These are phyloP conservation scores for Scolanthus callimorphus DNA, from an alignment of 92 coral and sea anemone genomes.

Conservation along the genomic window DNA sequence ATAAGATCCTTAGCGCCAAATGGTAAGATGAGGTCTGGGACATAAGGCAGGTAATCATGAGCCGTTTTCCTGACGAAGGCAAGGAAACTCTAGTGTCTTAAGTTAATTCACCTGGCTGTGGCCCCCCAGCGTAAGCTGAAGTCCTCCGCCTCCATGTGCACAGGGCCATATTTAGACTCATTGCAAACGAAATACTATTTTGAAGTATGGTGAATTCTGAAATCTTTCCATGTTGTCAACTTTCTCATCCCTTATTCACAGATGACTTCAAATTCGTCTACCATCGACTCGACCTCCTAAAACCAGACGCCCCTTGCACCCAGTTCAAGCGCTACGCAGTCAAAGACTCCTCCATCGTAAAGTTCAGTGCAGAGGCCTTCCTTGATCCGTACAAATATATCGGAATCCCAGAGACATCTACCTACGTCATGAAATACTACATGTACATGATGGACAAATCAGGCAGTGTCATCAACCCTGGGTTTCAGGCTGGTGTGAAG, in stretches of 20 bases:
- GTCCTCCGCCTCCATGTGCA: no score
- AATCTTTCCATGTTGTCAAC: background rate
- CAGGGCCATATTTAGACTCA: no score
- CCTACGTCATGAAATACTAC: conserved; percentile 9
- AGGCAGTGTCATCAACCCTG: conserved; percentile 26
- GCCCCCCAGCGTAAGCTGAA: no score
- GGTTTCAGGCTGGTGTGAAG: conserved; percentile 33
- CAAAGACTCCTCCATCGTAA: conserved; percentile 39
- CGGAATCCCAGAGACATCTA: conserved; percentile 27
- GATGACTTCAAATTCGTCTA: conserved; percentile 31
- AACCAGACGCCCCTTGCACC: conserved; percentile 22
- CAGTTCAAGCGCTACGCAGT: conserved; percentile 33
- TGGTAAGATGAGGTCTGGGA: no score
- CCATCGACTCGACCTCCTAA: conserved; percentile 40
- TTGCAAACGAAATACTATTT: no score
- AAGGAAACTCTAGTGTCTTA: no score
- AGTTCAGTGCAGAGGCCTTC: conserved; percentile 47
- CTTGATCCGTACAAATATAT: conserved; percentile 38
- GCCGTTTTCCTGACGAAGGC: no score
- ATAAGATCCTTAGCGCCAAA: conserved; percentile 3
- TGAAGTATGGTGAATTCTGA: no score
- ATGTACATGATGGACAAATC: conserved; percentile 29
- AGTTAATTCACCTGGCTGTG: no score
- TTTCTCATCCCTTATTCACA: background rate
- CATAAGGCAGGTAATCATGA: no score